Percentiles rank a stretch among this genome's conserved stretches.
phyloP scores from a whole-genome alignment of 2,797 vertebrate species.

The Aeoliscus strigatus region DNA sequence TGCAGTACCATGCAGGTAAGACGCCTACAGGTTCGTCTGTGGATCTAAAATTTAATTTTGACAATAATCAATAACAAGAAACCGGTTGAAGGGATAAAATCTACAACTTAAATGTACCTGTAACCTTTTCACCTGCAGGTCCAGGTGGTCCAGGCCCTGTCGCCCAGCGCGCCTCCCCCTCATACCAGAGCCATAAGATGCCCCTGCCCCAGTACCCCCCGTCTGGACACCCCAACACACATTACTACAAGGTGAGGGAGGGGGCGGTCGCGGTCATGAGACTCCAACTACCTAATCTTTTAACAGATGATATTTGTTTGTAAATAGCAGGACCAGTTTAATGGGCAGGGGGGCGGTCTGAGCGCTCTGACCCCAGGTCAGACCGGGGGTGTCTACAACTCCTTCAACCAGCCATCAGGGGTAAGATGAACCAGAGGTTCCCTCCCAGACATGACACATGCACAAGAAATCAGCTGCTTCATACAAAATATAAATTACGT shows the following conservation, averaged over 20 bases:
- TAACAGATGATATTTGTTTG: not conserved
- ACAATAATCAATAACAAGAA: no score
- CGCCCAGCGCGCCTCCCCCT: slow-evolving; percentile 82
- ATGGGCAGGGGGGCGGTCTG: slow-evolving; percentile 73
- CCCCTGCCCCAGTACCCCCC: slow-evolving; percentile 74
- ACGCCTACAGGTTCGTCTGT: no score
- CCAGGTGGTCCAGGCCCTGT: slow-evolving; percentile 58
- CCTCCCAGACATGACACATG: no score
- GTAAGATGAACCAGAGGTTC: no score
- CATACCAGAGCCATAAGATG: slow-evolving; percentile 83
- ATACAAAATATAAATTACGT: no score
- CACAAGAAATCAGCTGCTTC: no score
- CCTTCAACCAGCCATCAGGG: slow-evolving; percentile 80
- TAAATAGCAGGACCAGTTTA: slow-evolving; percentile 81
- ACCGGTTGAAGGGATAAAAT: no score
- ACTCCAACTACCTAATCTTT: not conserved
- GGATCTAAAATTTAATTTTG: no score
- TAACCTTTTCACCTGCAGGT: slow-evolving; percentile 28
- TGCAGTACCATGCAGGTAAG: slow-evolving; percentile 76
- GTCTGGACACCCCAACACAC: slow-evolving; percentile 64
- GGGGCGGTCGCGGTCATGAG: no score
- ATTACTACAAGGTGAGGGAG: slow-evolving; percentile 77
- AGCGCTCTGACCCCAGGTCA: slow-evolving; percentile 58
- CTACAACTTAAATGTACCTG: no score
- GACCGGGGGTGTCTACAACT: slow-evolving; percentile 53